phyloP scores from a whole-genome alignment of 53 echinoderm and acorn worm species.

The Stichopus horrens region DNA sequence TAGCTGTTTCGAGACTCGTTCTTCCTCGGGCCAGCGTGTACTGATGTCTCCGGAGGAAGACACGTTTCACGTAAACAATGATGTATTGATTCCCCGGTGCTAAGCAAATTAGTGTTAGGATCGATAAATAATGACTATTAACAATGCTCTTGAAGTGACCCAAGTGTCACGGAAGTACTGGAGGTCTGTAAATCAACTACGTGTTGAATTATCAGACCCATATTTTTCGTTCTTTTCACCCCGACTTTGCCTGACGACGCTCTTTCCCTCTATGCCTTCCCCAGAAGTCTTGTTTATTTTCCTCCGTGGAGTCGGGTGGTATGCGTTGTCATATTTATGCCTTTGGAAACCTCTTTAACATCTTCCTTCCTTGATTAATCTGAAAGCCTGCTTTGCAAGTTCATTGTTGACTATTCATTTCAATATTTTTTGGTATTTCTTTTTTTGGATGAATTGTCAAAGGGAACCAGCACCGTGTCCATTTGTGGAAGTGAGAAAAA shows the following conservation, averaged over 20 bases:
- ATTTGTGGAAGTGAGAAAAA: not conserved
- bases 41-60: not conserved
- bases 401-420: constrained; percentile 14
- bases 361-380: constrained; percentile 9
- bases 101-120: constrained; percentile 41
- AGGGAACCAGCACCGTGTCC: too few species aligned
- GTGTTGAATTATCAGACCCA: not conserved
- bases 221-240: not conserved
- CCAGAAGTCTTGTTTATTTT: not conserved
- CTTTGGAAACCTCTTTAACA: not conserved
- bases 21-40: not conserved
- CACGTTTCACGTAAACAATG: constrained; percentile 20
- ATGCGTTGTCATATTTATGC: constrained; percentile 18
- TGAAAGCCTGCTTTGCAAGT: not conserved
- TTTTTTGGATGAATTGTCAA: not conserved
- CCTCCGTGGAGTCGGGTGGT: not conserved
- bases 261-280: not conserved
- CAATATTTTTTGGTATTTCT: not conserved
- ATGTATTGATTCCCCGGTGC: constrained; percentile 17
- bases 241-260: not conserved
- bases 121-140: constrained; percentile 40
- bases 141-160: constrained; percentile 37
- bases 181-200: constrained; percentile 11
- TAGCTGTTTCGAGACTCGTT: not conserved
- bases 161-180: constrained; percentile 1